phyloP scores from a whole-genome alignment of 2,888 invertebrate genomes.

The Gari tellinella region DNA sequence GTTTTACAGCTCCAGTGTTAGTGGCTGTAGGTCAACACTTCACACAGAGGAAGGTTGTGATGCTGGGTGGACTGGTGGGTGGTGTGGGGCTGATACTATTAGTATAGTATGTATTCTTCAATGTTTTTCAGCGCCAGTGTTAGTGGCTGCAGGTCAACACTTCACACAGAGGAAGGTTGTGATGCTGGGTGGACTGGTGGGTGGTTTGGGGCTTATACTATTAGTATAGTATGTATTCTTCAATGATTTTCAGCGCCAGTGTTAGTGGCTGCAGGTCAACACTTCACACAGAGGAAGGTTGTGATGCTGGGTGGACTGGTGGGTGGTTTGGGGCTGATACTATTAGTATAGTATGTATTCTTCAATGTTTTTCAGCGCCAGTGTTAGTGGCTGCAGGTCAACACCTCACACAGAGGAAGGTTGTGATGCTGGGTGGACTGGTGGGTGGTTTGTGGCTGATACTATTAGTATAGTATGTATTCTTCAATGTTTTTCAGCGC shows the following conservation, averaged over 20 bases:
- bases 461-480: no score
- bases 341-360: no score
- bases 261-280: slow-evolving; percentile 68
- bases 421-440: slow-evolving; percentile 73
- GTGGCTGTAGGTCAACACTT: slow-evolving; percentile 68
- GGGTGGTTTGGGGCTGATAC: slow-evolving; percentile 68
- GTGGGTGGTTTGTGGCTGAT: slow-evolving; percentile 69
- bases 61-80: slow-evolving; percentile 72
- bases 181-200: slow-evolving; percentile 71
- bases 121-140: slow-evolving; percentile 72
- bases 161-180: slow-evolving; percentile 71
- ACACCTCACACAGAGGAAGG: slow-evolving; percentile 65
- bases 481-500: slow-evolving; percentile 76
- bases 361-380: slow-evolving; percentile 74
- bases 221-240: no score
- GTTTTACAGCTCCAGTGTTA: slow-evolving; percentile 74
- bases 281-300: slow-evolving; percentile 67
- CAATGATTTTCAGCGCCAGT: slow-evolving; percentile 75
- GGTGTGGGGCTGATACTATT: slow-evolving; percentile 65
- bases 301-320: slow-evolving; percentile 73
- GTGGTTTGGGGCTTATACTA: slow-evolving; percentile 67
- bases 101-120: no score
- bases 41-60: slow-evolving; percentile 70
- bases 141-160: slow-evolving; percentile 67
- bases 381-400: slow-evolving; percentile 69